phyloP scores from a whole-genome alignment of 2,888 invertebrate species.

The Coronaproctus castanopsis region DNA sequence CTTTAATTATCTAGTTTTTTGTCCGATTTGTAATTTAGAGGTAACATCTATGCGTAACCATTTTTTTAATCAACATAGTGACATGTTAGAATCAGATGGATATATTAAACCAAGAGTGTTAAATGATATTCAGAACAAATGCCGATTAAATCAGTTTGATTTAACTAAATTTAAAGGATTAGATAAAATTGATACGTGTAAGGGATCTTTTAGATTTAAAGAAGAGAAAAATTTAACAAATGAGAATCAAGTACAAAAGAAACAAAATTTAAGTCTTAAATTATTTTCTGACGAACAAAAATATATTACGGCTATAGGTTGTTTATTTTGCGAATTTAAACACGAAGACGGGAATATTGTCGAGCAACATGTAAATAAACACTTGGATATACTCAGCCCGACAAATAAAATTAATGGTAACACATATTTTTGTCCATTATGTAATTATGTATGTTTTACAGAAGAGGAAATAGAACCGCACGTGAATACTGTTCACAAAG shows the following conservation, averaged over 20 bases:
- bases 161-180: neutral
- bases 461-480: slow-evolving; percentile 64
- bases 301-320: neutral
- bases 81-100: neutral
- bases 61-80: neutral
- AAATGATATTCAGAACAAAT: neutral
- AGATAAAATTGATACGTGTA: neutral
- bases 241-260: neutral
- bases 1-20: neutral
- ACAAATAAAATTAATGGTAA: slow-evolving; percentile 25
- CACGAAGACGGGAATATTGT: slow-evolving; percentile 35
- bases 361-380: slow-evolving; percentile 68
- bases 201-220: neutral
- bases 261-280: neutral
- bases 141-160: no score
- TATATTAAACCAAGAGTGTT: neutral
- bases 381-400: slow-evolving; percentile 58
- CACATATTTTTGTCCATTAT: slow-evolving; percentile 52
- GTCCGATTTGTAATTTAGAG: neutral
- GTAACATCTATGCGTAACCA: neutral
- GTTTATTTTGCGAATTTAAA: neutral
- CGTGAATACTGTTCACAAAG: slow-evolving; percentile 65
- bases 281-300: neutral
- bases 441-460: slow-evolving; percentile 46
- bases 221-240: neutral